phyloP scores from a whole-genome alignment of 1,140 invertebrate species.

The Thaumatotibia leucotreta region DNA sequence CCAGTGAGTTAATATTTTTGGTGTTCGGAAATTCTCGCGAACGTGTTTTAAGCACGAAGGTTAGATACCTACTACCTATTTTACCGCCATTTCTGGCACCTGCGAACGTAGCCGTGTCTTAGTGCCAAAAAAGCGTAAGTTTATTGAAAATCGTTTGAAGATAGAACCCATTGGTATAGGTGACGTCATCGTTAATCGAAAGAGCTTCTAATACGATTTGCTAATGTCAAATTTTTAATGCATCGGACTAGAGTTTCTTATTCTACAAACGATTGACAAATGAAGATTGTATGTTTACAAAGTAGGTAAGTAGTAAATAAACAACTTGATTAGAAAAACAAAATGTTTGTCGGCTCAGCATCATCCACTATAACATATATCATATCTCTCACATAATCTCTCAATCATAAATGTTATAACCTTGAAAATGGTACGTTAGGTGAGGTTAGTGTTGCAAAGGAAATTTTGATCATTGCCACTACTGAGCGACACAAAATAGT shows the following conservation, averaged over 20 bases:
- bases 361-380: not conserved
- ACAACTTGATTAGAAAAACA: not conserved
- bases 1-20: not conserved
- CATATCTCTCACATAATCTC: not conserved
- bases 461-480: no score
- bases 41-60: slow-evolving; percentile 16
- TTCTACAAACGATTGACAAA: not conserved
- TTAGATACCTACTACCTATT: slow-evolving; percentile 16
- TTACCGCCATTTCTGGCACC: slow-evolving; percentile 26
- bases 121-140: not conserved
- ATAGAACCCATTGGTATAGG: not conserved
- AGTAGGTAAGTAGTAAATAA: not conserved
- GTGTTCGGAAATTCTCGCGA: not conserved
- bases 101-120: not conserved
- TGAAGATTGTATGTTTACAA: not conserved
- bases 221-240: not conserved
- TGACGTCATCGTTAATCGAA: not conserved
- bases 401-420: not conserved
- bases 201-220: not conserved
- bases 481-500: no score
- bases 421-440: no score
- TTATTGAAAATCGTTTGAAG: not conserved
- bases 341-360: no score
- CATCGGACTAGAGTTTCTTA: not conserved
- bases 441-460: no score